Evolutionary conservation across 2,888 invertebrate genomes (phyloP), one percentile per base, ranked within the genome.

Genomic region (Mechanitis messenoides): DNA sequence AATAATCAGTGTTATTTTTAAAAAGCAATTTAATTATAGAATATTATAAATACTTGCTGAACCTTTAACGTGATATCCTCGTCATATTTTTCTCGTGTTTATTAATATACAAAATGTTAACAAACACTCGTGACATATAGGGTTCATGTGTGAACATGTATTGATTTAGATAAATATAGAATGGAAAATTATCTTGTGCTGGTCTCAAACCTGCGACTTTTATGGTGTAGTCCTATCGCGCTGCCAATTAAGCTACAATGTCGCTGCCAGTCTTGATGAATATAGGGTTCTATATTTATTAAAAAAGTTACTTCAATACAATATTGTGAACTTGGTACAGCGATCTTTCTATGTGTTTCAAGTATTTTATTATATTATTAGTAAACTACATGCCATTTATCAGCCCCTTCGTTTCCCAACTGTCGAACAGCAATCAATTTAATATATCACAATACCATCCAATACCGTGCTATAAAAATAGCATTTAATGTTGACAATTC

Each of bases 1-100:
- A 78, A 79, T 77, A 75, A 78, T 77, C 74, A 73, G 56, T 59
- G 58, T 69, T 74, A 73, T 78, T 75, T 74, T 72, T 72, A 72
- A 71, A 57, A 38, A 42, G 54, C 35, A 56, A n/a, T 54, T 57
- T 56, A 58, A 45, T 59, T 53, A 55, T 55, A 35, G 53, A 6
- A 28, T 9, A 53, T 38, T 55, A 60, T 56, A 45, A 61, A 53
- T 42, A 53, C 20, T 11, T 42, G 12, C 12, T 11, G 33, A 57
- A 35, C 47, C 33, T n/a, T 31, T 11, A 50, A 31, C 3, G 50
- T 31, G 9, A 31, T 50, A 50, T 50, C 28, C 42, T 42, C 9
- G 42, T 42, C 9, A 42, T 42, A 42, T 42, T 42, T 42, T 42
- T 9, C 3, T 9, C 42, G 42, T 31, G 31, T 31, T 50, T 50